Conservation (phyloP, 2,113 vertebrate species). For the Nannobrachium achirus region DNA sequence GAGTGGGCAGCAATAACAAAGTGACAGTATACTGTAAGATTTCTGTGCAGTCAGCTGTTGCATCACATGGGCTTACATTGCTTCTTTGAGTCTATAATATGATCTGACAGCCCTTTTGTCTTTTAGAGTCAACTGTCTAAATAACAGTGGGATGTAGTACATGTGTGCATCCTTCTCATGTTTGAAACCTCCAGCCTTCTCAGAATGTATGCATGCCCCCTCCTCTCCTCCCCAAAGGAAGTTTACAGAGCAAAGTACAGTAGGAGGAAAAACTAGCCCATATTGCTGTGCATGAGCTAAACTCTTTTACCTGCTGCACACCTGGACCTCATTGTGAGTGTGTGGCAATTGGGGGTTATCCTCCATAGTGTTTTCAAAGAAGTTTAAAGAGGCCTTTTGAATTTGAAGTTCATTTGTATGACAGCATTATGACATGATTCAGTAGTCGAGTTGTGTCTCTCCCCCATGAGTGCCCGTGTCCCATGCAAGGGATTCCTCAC, state of each 20-base stretch:
- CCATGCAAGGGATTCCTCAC: slow-evolving; percentile 29
- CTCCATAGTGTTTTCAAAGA: background rate
- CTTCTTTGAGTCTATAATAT: background rate
- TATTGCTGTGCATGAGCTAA: too few relatives aligned
- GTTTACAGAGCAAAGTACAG: too few relatives aligned
- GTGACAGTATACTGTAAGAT: background rate
- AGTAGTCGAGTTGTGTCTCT: slow-evolving; percentile 27
- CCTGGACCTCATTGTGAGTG: background rate
- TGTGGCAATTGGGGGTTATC: background rate
- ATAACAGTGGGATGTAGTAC: background rate
- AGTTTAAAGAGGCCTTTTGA: too few relatives aligned
- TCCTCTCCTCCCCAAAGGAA: too few relatives aligned
- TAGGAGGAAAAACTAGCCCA: too few relatives aligned
- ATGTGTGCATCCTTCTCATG: background rate
- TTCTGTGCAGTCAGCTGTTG: slow-evolving; percentile 21
- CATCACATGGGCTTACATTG: background rate
- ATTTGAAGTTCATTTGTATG: too few relatives aligned
- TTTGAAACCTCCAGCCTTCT: too few relatives aligned
- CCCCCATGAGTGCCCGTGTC: slow-evolving; percentile 43
- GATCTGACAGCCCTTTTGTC: background rate
- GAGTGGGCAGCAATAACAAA: slow-evolving; percentile 57
- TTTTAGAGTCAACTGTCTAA: background rate
- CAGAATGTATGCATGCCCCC: too few relatives aligned
- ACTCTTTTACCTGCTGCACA: too few relatives aligned
- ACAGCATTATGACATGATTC: background rate